A percentile compares a stretch with the other conserved stretches of the same genome.
These are phyloP conservation scores for Himalopsyche kuldschensis DNA, from an alignment of 2,888 invertebrate species.

Conservation along the genomic window DNA sequence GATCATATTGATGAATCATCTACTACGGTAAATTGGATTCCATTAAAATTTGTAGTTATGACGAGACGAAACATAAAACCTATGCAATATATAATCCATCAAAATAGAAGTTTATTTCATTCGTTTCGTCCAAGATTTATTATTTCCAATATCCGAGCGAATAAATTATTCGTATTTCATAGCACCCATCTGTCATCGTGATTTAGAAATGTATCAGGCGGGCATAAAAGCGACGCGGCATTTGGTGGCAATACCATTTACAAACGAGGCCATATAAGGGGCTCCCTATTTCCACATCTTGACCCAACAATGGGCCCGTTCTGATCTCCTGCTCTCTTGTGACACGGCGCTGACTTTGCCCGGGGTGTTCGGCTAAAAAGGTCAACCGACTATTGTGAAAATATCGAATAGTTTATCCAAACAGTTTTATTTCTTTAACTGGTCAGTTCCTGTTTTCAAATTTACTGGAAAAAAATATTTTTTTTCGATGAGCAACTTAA, in stretches of 20 bases:
- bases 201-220: neutral
- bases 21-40: neutral
- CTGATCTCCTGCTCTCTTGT: conserved; percentile 26
- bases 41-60: neutral
- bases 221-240: conserved; percentile 3
- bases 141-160: neutral
- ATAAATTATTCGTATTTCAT: neutral
- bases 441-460: neutral
- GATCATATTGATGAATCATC: no score
- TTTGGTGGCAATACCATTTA: conserved; percentile 14
- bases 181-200: neutral
- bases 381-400: neutral
- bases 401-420: neutral
- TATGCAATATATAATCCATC: neutral
- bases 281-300: conserved; percentile 35
- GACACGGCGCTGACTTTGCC: conserved; percentile 8
- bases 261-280: conserved; percentile 26
- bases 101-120: neutral
- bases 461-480: neutral
- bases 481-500: no score
- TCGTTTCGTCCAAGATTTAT: neutral
- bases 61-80: neutral
- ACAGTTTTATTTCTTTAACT: neutral
- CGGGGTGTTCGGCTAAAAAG: neutral
- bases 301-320: conserved; percentile 27